A percentile compares a stretch with the other conserved stretches of the same genome.
Evolutionary conservation across 2,888 invertebrate genomes (phyloP).

Genomic region (Drosophila hamatofila): DNA sequence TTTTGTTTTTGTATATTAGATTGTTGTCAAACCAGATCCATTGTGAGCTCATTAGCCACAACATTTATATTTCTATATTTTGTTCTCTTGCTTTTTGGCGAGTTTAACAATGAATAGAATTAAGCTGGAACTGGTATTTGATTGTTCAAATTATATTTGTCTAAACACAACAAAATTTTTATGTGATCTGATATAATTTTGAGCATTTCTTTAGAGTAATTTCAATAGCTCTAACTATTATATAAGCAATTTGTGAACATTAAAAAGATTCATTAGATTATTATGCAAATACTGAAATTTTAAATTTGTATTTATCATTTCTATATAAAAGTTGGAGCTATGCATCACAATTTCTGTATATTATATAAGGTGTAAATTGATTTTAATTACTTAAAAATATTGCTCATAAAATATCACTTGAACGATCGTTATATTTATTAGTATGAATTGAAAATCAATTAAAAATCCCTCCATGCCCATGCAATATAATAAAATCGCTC

Average conservation of each 20-base stretch:
- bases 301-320: background rate
- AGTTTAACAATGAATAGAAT: constrained; percentile 31
- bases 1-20: constrained; percentile 43
- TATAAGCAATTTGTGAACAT: background rate
- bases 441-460: background rate
- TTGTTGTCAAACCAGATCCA: constrained; percentile 66
- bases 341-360: background rate
- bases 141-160: background rate
- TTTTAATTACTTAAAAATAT: background rate
- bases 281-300: background rate
- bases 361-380: background rate
- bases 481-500: background rate
- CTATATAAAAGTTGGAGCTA: background rate
- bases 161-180: background rate
- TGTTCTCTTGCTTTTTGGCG: constrained; percentile 3
- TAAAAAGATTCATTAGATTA: background rate
- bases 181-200: constrained; percentile 10
- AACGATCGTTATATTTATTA: background rate
- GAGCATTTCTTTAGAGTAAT: background rate
- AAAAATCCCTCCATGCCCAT: background rate
- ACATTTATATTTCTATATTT: constrained; percentile 4
- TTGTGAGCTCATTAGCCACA: constrained; percentile 49
- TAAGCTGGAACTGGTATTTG: constrained; percentile 33
- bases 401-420: background rate
- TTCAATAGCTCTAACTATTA: background rate